Evolutionary conservation across 2,113 vertebrate genomes (phyloP), one percentile per base, ranked within the genome.

Genomic region (Gobio gobio): DNA sequence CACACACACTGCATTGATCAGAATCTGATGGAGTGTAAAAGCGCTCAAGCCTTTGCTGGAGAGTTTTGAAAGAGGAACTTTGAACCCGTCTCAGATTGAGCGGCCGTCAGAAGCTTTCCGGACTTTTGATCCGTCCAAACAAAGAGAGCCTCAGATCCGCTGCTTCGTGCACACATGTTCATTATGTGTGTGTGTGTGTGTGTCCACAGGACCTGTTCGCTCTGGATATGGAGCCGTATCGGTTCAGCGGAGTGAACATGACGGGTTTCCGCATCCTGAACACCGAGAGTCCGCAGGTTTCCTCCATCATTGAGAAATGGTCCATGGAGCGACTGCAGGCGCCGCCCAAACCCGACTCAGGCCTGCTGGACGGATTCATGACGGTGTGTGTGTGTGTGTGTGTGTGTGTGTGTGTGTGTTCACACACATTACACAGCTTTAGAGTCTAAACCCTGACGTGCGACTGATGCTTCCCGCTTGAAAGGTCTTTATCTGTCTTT

Each of bases 321-420:
- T 98, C 97, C 0, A 99, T 99, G 98, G 98, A 99, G 92, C 92
- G 98, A 78, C 93, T 99, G 61, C 98, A 99, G 91, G 98, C 97
- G n/a, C 98, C 97, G 9, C 98, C 98, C 0, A 99, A 99, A 91
- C 96, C 98, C 0, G 98, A 99, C 89, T 99, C 97, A 43, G 98
- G 98, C 93, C 96, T 99, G 91, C 95, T 99, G 95, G 98, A 99
- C 93, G 98, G 98, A 94, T 99, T 99, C 94, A 99, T 99, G 97
- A 99, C 97, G 94, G 98, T 99, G 96, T 59, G 74, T 58, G 14
- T 70, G 66, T 22, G n/a, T n/a, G n/a, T n/a, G n/a, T n/a, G n/a
- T n/a, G n/a, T n/a, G n/a, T n/a, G n/a, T n/a, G n/a, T n/a, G 98
- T 99, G 96, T 59, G 74, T 58, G 14, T 70, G 66, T 22, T 20